Conservation (phyloP, 2,113 vertebrate genomes). For the Myiagra hebetior region DNA sequence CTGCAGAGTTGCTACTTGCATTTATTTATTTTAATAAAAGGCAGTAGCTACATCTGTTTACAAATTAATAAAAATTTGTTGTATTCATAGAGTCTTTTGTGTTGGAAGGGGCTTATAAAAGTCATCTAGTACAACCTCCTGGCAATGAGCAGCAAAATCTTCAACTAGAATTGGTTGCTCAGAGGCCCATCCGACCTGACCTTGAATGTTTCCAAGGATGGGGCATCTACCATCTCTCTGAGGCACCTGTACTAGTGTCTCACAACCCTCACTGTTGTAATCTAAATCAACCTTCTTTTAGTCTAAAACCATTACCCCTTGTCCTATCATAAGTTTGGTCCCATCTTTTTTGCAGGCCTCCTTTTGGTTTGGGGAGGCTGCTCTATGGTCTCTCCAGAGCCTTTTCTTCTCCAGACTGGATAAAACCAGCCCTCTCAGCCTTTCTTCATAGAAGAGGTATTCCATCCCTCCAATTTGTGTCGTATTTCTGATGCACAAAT, state of each 20-base stretch:
- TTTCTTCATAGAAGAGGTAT: background rate
- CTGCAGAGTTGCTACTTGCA: background rate
- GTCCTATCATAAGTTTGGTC: background rate
- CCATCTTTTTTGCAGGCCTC: background rate
- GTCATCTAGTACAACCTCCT: background rate
- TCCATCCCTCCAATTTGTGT: background rate
- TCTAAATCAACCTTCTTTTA: background rate
- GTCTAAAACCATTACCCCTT: background rate
- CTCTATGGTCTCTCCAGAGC: background rate
- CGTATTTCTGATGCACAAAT: background rate
- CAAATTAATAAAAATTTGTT: background rate
- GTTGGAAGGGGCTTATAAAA: background rate
- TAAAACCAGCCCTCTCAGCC: background rate
- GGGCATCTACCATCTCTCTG: background rate
- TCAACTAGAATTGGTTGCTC: background rate
- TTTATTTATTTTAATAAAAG: background rate
- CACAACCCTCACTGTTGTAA: background rate
- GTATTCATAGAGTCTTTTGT: background rate
- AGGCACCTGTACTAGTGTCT: background rate
- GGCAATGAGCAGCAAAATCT: background rate
- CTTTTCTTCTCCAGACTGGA: background rate
- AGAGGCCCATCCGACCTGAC: background rate
- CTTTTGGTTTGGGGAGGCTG: background rate
- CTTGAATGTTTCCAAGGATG: background rate
- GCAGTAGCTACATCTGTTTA: background rate